Base-by-base conservation (phyloP, 2,888 invertebrate species). In the Drosophila paracracens region DNA sequence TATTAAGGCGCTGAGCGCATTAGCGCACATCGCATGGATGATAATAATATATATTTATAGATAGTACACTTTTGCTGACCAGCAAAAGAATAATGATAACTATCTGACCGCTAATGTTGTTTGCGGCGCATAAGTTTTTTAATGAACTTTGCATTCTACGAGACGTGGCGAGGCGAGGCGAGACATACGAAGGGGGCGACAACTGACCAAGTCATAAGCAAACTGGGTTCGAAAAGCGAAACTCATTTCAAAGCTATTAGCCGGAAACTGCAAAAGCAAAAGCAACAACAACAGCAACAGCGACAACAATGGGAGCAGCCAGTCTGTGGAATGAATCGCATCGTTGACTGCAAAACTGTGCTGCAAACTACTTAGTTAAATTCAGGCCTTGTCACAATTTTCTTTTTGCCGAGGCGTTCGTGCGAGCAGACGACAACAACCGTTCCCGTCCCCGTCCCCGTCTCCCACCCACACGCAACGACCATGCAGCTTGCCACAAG, bases 241-340 rank as follows among this genome's bases (percentile, higher is more conserved):
- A 86, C 86, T 86, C 85, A 86, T 86, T 84, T 88, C 81, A 79
- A 87, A 86, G 86, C 89, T 88, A 89, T 87, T 89, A 87, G 82
- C 58, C 70, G 79, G 73, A 81, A 80, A 78, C 78, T 67, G 64
- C 64, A 68, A 67, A 87, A 53, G 21, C 52, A 53, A 51, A 46
- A 57, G 33, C 54, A 59, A 31, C 60, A 60, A n/a, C 38, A 51
- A 6, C 29, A 59, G 35, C 35, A 51, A 46, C 38, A 51, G 33
- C 38, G 29, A 27, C 16, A 43, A 43, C 56, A 68, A 46, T 27
- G 52, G 53, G 40, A 59, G 43, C 51, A 52, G 21, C 56, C 43
- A 59, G 33, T 29, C 31, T 33, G 36, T 38, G 52, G 61, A 11
- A 68, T 51, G 57, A 68, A 60, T 58, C 38, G 57, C 57, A 61